phyloP scores from a whole-genome alignment of 1,140 invertebrate genomes.

The Laodelphax striatellus region DNA sequence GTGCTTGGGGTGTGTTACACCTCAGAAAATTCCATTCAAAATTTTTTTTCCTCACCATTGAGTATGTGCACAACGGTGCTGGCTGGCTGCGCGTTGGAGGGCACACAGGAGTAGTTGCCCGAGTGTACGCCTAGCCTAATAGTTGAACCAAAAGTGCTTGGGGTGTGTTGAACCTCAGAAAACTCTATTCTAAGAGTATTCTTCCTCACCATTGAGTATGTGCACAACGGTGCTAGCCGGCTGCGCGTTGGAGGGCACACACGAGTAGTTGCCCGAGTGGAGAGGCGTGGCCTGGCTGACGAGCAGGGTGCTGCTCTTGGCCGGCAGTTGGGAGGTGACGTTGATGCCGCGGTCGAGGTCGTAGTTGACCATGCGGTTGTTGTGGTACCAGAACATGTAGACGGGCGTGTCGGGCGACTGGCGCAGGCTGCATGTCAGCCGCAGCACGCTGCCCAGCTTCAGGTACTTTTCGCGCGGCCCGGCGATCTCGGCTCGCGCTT shows the following conservation, averaged over 20 bases:
- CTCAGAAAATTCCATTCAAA: too few relatives aligned
- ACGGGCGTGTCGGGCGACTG: slow-evolving; percentile 71
- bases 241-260: slow-evolving; percentile 72
- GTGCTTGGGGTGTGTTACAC: too few relatives aligned
- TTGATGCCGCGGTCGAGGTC: slow-evolving; percentile 72
- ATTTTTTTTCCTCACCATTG: slow-evolving; percentile 41
- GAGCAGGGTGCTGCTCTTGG: slow-evolving; percentile 46
- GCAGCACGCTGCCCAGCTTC: slow-evolving; percentile 68
- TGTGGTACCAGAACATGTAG: slow-evolving; percentile 85
- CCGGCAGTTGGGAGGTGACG: slow-evolving; percentile 53
- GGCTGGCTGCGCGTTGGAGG: slow-evolving; percentile 71
- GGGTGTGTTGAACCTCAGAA: too few relatives aligned
- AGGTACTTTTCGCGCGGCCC: slow-evolving; percentile 76
- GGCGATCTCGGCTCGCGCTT: slow-evolving; percentile 71
- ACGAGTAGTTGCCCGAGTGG: slow-evolving; percentile 81
- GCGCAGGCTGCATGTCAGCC: slow-evolving; percentile 64
- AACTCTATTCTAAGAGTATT: too few relatives aligned
- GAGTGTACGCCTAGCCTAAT: too few relatives aligned
- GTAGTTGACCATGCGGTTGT: slow-evolving; percentile 81
- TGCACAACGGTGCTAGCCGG: slow-evolving; percentile 73
- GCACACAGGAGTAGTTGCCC: slow-evolving; percentile 79
- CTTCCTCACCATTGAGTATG: slow-evolving; percentile 58
- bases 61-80: slow-evolving; percentile 77
- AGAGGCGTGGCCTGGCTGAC: slow-evolving; percentile 50
- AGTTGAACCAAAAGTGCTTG: too few relatives aligned